These are phyloP conservation scores for Leptopilina boulardi DNA, from an alignment of 1,140 invertebrate genomes.

Conservation along the genomic window DNA sequence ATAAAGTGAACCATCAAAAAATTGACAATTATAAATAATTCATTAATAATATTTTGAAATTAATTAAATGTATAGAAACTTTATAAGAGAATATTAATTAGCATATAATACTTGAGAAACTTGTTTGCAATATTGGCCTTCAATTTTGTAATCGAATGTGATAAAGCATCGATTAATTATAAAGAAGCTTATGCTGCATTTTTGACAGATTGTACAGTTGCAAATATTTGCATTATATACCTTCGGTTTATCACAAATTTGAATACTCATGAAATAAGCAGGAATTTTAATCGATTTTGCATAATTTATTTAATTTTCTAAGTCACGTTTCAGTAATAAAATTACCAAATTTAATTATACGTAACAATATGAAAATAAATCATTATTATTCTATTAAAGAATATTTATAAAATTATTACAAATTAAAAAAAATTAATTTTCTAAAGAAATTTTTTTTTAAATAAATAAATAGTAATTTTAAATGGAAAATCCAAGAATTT, in stretches of 20 bases:
- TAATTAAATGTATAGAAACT: neutral
- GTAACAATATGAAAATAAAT: too few relatives aligned
- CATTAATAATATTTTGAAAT: neutral
- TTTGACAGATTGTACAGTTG: neutral
- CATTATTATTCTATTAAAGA: too few relatives aligned
- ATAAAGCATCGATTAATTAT: constrained; percentile 13
- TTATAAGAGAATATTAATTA: neutral
- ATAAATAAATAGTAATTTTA: too few relatives aligned
- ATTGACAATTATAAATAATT: neutral
- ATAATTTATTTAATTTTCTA: constrained; percentile 6
- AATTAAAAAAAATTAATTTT: too few relatives aligned
- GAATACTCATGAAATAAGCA: constrained; percentile 5
- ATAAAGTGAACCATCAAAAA: too few relatives aligned
- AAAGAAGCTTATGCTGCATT: constrained; percentile 19
- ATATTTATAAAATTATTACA: neutral
- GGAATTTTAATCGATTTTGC: neutral
- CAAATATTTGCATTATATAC: constrained; percentile 26
- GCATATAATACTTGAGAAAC: neutral
- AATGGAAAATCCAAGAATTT: neutral
- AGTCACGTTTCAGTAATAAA: neutral
- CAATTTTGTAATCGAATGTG: constrained; percentile 15
- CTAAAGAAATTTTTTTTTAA: neutral
- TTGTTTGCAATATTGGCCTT: constrained; percentile 7
- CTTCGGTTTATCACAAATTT: neutral
- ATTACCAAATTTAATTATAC: too few relatives aligned